Evolutionary conservation across 2,113 vertebrate genomes (phyloP).

Genomic region (Lepus timidus): DNA sequence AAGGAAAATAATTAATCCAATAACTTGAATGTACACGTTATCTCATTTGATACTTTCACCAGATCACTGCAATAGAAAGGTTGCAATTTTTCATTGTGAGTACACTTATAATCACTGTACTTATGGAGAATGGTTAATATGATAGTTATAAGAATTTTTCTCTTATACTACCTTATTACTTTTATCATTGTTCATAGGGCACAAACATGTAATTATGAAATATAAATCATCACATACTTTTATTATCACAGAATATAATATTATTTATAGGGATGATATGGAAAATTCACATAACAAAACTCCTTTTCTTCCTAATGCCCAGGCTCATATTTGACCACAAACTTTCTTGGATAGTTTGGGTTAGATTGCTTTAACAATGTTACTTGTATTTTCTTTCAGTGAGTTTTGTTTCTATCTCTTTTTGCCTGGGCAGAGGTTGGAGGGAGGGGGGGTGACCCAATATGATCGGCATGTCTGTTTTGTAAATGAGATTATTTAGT

Average conservation of each 20-base stretch:
- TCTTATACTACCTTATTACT: not conserved
- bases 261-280: not conserved
- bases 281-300: conserved; percentile 21
- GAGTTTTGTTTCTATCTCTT: conserved; percentile 11
- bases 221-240: not conserved
- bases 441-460: conserved; percentile 9
- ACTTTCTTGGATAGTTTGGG: not conserved
- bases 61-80: not conserved
- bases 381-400: not conserved
- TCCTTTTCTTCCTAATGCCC: conserved; percentile 4
- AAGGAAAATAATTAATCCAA: not conserved
- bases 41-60: not conserved
- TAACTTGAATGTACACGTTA: not conserved
- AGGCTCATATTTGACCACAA: not conserved
- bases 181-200: not conserved
- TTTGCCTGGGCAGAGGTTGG: not conserved
- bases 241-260: not conserved
- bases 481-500: conserved; percentile 63
- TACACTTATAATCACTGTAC: not conserved
- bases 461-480: conserved; percentile 54
- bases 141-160: conserved; percentile 17
- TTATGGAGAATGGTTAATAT: not conserved
- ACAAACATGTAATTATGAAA: not conserved
- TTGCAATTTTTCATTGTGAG: not conserved
- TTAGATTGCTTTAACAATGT: conserved; percentile 1